These are phyloP conservation scores for Brachionus asplanchnoidis DNA, from an alignment of 1,140 invertebrate genomes.

Conservation along the genomic window DNA sequence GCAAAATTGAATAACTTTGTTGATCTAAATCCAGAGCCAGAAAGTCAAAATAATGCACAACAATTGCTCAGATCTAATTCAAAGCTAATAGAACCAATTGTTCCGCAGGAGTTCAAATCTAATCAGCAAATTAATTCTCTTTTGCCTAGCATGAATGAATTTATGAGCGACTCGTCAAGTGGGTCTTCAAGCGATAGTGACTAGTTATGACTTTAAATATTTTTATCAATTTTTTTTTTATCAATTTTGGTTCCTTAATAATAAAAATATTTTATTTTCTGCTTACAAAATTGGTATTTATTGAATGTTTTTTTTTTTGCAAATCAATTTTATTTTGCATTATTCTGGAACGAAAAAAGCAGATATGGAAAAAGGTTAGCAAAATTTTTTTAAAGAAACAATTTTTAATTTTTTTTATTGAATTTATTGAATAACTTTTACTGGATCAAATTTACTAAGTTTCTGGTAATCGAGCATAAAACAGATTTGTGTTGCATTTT, in stretches of 20 bases:
- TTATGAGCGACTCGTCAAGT: slow-evolving; percentile 26
- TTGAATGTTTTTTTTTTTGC: no score
- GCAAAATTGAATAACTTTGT: slow-evolving; percentile 9
- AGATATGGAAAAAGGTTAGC: no score
- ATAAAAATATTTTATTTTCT: neutral
- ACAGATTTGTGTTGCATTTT: no score
- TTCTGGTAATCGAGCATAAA: no score
- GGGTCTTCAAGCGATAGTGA: slow-evolving; percentile 30
- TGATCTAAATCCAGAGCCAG: neutral
- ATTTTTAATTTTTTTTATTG: no score
- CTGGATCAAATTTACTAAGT: no score
- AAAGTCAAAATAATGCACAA: neutral
- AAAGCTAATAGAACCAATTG: slow-evolving; percentile 30
- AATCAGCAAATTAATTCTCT: neutral
- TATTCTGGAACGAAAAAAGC: no score
- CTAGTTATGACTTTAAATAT: neutral
- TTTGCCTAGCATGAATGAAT: neutral
- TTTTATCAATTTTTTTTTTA: neutral
- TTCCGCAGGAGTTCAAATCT: slow-evolving; percentile 17
- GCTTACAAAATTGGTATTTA: neutral
- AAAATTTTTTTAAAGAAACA: no score
- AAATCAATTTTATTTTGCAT: neutral
- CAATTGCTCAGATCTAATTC: slow-evolving; percentile 10
- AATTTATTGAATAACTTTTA: no score
- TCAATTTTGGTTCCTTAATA: slow-evolving; percentile 19